Conservation (phyloP, 2,113 vertebrate species). For the Glareola pratincola region DNA sequence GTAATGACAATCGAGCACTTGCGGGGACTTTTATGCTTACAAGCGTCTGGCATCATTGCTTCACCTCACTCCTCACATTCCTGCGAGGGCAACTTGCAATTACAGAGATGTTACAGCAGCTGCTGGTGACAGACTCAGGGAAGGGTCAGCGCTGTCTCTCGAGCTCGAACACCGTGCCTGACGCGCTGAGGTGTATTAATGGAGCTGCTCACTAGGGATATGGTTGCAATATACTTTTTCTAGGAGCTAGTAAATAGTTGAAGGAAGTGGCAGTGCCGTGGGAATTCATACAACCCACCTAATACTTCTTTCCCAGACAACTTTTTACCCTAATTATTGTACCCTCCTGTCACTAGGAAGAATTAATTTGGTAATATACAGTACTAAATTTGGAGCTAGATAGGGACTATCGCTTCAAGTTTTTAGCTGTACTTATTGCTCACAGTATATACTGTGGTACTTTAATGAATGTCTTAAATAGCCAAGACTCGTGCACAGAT, state of each 20-base stretch:
- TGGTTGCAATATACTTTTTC: not conserved
- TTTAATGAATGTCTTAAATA: not conserved
- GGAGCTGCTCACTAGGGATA: not conserved
- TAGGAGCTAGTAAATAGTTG: not conserved
- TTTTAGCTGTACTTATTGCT: not conserved
- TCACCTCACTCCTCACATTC: not conserved
- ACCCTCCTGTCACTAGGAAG: not conserved
- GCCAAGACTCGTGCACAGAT: not conserved
- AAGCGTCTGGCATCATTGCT: not conserved
- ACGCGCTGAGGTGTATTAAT: not conserved
- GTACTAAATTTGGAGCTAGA: not conserved
- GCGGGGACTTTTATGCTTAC: not conserved
- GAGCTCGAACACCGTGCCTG: not conserved
- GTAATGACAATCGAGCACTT: not conserved
- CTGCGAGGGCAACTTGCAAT: slow-evolving; percentile 21
- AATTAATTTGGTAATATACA: not conserved
- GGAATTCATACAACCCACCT: not conserved
- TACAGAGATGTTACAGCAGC: not conserved
- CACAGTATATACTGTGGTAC: not conserved
- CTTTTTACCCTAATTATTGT: not conserved
- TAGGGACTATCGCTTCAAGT: not conserved
- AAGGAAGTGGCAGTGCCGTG: not conserved
- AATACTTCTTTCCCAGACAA: not conserved
- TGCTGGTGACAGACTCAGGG: not conserved
- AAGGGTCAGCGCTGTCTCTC: not conserved